Evolutionary conservation across 2,888 invertebrate species (phyloP), one percentile per base, ranked within the genome.

Genomic region (Atethmia centrago): DNA sequence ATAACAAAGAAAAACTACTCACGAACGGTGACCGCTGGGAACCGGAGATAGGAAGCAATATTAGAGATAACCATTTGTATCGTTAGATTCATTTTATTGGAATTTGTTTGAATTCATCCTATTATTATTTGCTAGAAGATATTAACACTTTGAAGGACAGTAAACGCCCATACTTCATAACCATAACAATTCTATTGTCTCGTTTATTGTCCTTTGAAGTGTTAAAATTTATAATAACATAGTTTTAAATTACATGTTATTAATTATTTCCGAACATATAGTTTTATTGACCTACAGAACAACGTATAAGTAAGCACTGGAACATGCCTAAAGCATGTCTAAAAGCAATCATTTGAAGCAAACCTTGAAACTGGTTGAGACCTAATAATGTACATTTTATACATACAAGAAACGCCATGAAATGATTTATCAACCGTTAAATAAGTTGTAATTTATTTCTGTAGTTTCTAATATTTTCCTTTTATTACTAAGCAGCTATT

Each of bases 21-120:
- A 97, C 97, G 87, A 99, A 99, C 92, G 99, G 99, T 40, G 99
- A 99, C 92, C 99, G 98, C 90, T 99, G 99, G 99, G 99, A 99
- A 93, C 98, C 99, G 0, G 99, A 99, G 96, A 99, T 99, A 84
- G 99, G 99, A 10, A 98, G 98, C 68, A 99, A 99, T 94, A 97
- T 99, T 83, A 91, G 91, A 78, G 95, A 95, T 73, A 95, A 92
- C 82, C 94, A 94, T 89, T 89, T 95, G 58, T 96, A 95, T 86
- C 94, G 93, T 67, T 95, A 74, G 62, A 25, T 71, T 25, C 36
- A 45, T 62, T 66, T 42, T 40, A 51, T 64, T 55, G 36, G 0
- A 3, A 40, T 31, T 28, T 21, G 2, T 21, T 16, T 31, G 19
- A 40, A 49, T 40, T 58, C 14, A 42, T 31, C 2, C 14, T 2